Evolutionary conservation across 2,113 vertebrate genomes (phyloP), one percentile per base, ranked within the genome.

Genomic region (Sylvilagus bachmani): DNA sequence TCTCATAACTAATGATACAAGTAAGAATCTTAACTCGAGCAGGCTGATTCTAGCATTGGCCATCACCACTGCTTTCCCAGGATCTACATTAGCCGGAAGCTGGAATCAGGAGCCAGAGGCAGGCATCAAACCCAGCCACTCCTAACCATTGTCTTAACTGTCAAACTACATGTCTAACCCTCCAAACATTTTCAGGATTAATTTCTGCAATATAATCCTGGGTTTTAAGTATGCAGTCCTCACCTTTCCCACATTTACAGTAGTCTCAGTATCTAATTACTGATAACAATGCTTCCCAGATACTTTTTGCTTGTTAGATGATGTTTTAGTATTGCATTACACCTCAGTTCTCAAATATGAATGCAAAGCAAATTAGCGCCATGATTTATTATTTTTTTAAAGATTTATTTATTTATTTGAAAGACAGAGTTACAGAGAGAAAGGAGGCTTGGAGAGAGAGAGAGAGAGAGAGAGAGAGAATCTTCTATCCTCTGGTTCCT

Each of bases 301-400:
- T 71, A 10, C 85, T 94, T 92, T 86, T 92, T 44, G 44, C 31
- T 64, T 33, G 89, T 82, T n/a, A 22, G 19, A 53, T 75, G 44
- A 51, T 87, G 12, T 84, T 71, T 91, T 85, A 71, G 10, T 83
- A 58, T 79, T 88, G 88, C 13, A 11, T 83, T 94, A n/a, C 90
- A 33, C 74, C 38, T 91, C 61, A 80, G 16, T 90, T 90, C 49
- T 94, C 83, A 87, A 44, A 64, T 93, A 66, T 17, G 31, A 85
- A 75, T 70, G 55, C n/a, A 86, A 81, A 93, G 73, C 14, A 51
- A 67, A 51, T 84, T 84, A 87, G n/a, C 69, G 77, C 21, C 55
- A 58, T 19, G 12, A 58, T 58, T 58, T 58, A 58, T 58, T 58
- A 58, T 58, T 58, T 58, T 58, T 17, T 16, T 13, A 58, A 58